phyloP scores from a whole-genome alignment of 2,888 invertebrate species.

The Furcula furcula region DNA sequence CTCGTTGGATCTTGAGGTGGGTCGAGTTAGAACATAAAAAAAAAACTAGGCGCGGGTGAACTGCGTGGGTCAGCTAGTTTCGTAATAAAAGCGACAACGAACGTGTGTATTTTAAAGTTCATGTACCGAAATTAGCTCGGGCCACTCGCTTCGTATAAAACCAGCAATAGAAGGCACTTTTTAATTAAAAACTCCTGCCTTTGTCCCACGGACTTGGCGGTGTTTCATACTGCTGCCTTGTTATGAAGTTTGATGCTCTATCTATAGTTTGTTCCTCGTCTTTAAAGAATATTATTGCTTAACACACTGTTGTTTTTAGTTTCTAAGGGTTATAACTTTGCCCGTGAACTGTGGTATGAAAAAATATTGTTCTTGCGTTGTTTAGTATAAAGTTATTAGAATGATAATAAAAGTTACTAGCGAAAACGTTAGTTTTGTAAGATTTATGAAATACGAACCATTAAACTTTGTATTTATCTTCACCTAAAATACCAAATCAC shows the following conservation, averaged over 20 bases:
- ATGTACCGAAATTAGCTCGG: conserved; percentile 9
- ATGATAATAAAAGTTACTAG: no score
- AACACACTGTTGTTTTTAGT: conserved; percentile 45
- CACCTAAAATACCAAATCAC: no score
- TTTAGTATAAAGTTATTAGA: no score
- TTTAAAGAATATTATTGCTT: conserved; percentile 62
- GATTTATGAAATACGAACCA: no score
- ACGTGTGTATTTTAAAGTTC: neutral
- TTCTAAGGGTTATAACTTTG: conserved; percentile 41
- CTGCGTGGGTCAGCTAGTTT: no score
- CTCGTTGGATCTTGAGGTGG: no score
- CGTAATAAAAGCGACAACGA: no score
- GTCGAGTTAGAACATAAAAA: no score
- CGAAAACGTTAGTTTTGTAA: no score
- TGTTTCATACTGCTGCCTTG: conserved; percentile 52
- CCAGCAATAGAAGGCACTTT: conserved; percentile 40
- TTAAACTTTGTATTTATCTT: no score
- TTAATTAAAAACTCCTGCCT: conserved; percentile 68
- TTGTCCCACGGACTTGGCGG: conserved; percentile 45
- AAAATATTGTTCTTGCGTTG: neutral
- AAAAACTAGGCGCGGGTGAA: no score
- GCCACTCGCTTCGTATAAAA: conserved; percentile 12
- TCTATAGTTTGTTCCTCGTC: conserved; percentile 51
- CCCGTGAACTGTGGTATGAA: conserved; percentile 13
- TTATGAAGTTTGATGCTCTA: conserved; percentile 64